Evolutionary conservation across 2,888 invertebrate genomes (phyloP).

Genomic region (Diarsia brunnea): DNA sequence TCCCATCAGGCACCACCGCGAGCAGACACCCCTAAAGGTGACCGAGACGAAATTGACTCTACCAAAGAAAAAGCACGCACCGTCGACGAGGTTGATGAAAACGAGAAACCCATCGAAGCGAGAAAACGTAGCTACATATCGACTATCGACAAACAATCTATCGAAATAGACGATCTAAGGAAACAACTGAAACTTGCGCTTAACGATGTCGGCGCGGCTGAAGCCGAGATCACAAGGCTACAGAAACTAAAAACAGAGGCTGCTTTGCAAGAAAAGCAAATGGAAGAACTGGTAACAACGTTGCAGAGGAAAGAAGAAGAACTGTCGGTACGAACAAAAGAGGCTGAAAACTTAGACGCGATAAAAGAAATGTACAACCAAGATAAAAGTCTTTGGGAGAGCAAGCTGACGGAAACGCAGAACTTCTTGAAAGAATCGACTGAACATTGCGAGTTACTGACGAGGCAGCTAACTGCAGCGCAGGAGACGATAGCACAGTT

Average conservation of each 20-base stretch:
- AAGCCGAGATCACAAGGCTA: slow-evolving; percentile 93
- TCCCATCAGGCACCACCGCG: slow-evolving; percentile 89
- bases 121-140: slow-evolving; percentile 89
- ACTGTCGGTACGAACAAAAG: slow-evolving; percentile 92
- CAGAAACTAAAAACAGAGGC: slow-evolving; percentile 93
- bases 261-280: slow-evolving; percentile 93
- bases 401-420: slow-evolving; percentile 92
- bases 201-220: slow-evolving; percentile 92
- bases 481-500: slow-evolving; percentile 92
- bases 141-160: slow-evolving; percentile 92
- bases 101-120: slow-evolving; percentile 87
- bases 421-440: slow-evolving; percentile 92
- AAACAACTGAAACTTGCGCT: slow-evolving; percentile 92
- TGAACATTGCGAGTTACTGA: slow-evolving; percentile 92
- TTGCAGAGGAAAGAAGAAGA: slow-evolving; percentile 95
- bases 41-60: slow-evolving; percentile 89
- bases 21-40: slow-evolving; percentile 90
- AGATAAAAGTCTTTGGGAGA: slow-evolving; percentile 93
- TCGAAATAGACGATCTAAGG: slow-evolving; percentile 93
- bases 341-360: slow-evolving; percentile 92
- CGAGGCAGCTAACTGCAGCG: slow-evolving; percentile 92
- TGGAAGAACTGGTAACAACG: slow-evolving; percentile 94
- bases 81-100: slow-evolving; percentile 83
- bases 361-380: slow-evolving; percentile 91
- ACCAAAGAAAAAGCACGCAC: slow-evolving; percentile 87